Evolutionary conservation across 2,113 vertebrate genomes (phyloP).

Genomic region (Chloebia gouldiae): DNA sequence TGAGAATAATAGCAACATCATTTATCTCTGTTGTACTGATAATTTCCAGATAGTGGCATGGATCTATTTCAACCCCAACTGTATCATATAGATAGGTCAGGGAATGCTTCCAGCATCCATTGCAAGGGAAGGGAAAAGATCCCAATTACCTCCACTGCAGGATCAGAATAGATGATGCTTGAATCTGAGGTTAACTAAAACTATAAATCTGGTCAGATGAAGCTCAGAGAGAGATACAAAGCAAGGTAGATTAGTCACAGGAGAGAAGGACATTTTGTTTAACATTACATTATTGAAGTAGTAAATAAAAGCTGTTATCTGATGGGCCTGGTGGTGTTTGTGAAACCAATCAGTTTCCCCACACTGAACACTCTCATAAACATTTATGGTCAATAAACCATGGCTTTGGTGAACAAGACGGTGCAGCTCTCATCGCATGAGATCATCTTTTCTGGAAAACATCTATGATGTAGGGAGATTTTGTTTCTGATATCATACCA

Average conservation of each 20-base stretch:
- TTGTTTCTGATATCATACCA: background rate
- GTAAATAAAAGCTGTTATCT: conserved; percentile 38
- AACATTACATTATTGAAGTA: background rate
- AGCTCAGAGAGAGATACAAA: conserved; percentile 5
- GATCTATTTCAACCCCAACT: background rate
- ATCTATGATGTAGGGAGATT: background rate
- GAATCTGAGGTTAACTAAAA: background rate
- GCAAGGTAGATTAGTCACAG: background rate
- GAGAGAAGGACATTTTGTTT: background rate
- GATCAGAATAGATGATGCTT: background rate
- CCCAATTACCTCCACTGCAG: background rate
- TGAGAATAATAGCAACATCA: background rate
- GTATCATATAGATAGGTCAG: background rate
- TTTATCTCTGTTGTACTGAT: background rate
- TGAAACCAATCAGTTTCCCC: background rate
- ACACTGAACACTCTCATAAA: background rate
- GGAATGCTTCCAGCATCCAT: background rate
- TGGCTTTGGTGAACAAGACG: background rate
- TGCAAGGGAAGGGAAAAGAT: background rate
- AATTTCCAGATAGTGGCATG: background rate
- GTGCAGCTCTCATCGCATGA: background rate
- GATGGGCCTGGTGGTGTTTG: background rate
- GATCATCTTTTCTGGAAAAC: background rate
- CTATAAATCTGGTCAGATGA: conserved; percentile 12
- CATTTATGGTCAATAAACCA: background rate